These are phyloP conservation scores for Heteromormyrus szaboi DNA, from an alignment of 2,797 vertebrate genomes.

Conservation along the genomic window DNA sequence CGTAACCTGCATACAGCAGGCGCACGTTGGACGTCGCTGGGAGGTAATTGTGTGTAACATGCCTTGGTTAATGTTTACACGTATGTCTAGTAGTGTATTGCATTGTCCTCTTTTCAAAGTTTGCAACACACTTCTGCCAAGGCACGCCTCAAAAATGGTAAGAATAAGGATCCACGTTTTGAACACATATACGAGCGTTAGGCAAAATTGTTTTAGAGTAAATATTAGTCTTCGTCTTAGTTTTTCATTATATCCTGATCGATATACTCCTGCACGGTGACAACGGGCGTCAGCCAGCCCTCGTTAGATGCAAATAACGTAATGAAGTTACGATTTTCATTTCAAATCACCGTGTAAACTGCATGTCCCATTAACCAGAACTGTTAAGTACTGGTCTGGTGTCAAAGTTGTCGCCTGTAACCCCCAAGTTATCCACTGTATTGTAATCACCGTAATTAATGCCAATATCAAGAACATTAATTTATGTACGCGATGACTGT, in stretches of 20 bases:
- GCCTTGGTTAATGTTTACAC: constrained; percentile 58
- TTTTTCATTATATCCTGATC: neutral
- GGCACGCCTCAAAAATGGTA: constrained; percentile 57
- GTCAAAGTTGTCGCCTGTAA: neutral
- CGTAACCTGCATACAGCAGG: neutral
- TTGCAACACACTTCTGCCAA: constrained; percentile 19
- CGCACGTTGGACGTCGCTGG: neutral
- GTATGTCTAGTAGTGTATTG: constrained; percentile 31
- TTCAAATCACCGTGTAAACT: neutral
- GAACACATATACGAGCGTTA: neutral
- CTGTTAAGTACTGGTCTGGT: neutral
- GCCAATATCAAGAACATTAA: neutral
- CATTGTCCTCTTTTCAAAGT: constrained; percentile 24
- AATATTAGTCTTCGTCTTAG: neutral
- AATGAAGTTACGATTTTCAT: neutral
- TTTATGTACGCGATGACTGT: neutral
- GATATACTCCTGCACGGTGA: neutral
- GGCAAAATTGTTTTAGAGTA: neutral
- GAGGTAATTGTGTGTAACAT: constrained; percentile 31
- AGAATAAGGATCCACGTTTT: constrained; percentile 31
- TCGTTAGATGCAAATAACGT: neutral
- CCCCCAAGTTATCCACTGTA: neutral
- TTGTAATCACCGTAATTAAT: neutral
- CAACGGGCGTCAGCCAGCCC: neutral
- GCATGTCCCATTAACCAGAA: neutral